phyloP scores from a whole-genome alignment of 2,888 invertebrate species.

The Xanthia icteritia region DNA sequence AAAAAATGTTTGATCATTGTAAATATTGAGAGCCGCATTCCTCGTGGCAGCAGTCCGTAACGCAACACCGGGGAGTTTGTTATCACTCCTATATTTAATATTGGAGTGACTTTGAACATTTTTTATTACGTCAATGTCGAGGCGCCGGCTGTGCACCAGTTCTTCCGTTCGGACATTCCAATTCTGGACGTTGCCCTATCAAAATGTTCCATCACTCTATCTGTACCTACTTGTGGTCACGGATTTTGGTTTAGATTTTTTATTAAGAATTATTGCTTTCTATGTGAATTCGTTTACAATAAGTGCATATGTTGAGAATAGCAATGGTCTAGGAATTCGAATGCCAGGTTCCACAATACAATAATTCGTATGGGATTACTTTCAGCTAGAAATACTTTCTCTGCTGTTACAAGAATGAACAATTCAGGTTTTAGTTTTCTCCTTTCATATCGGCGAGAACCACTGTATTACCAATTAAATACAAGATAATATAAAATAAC shows the following conservation, averaged over 20 bases:
- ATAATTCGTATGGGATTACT: slow-evolving; percentile 26
- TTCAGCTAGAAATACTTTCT: slow-evolving; percentile 36
- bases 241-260: slow-evolving; percentile 16
- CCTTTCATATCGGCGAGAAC: slow-evolving; percentile 71
- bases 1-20: slow-evolving; percentile 69
- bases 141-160: slow-evolving; percentile 61
- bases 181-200: slow-evolving; percentile 64
- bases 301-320: neutral
- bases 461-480: slow-evolving; percentile 62
- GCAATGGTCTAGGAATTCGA: neutral
- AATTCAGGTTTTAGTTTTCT: slow-evolving; percentile 53
- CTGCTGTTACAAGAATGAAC: slow-evolving; percentile 44
- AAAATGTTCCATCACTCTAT: slow-evolving; percentile 44
- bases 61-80: slow-evolving; percentile 66
- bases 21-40: slow-evolving; percentile 75
- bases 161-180: slow-evolving; percentile 66
- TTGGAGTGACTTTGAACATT: slow-evolving; percentile 78
- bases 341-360: neutral
- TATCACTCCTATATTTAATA: slow-evolving; percentile 77
- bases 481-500: slow-evolving; percentile 69
- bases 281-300: neutral
- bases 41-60: slow-evolving; percentile 71
- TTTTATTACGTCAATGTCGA: slow-evolving; percentile 72
- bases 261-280: neutral
- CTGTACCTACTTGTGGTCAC: slow-evolving; percentile 27